phyloP scores from a whole-genome alignment of 2,797 vertebrate genomes.

The Hephaestus fuliginosus region DNA sequence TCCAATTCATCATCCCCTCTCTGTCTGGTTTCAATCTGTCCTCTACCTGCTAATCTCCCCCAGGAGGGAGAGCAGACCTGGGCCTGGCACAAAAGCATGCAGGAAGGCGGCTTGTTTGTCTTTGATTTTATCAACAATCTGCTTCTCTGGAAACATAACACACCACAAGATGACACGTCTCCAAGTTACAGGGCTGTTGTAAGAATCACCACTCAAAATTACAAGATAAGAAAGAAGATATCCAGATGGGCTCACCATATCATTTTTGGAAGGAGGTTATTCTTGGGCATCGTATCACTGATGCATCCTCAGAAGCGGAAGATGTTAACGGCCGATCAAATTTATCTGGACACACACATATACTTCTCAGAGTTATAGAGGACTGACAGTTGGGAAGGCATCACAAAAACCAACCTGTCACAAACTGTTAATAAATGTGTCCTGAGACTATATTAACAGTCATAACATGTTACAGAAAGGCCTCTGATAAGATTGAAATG shows the following conservation, averaged over 20 bases:
- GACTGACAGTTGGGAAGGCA: constrained; percentile 9
- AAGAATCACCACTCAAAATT: constrained; percentile 42
- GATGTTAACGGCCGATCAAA: constrained; percentile 14
- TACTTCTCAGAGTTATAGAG: background rate
- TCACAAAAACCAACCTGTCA: background rate
- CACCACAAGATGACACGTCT: constrained; percentile 11
- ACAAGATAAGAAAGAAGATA: constrained; percentile 30
- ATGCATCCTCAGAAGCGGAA: background rate
- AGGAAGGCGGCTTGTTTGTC: constrained; percentile 57
- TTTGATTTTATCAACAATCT: constrained; percentile 67
- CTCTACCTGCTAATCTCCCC: constrained; percentile 70
- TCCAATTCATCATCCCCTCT: constrained; percentile 64
- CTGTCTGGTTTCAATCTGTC: constrained; percentile 69
- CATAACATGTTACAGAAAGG: background rate
- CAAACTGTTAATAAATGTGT: constrained; percentile 20
- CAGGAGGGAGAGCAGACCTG: constrained; percentile 36
- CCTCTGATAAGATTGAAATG: constrained; percentile 12
- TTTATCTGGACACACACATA: constrained; percentile 12
- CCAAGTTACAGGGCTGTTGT: constrained; percentile 37
- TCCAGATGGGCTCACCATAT: constrained; percentile 46
- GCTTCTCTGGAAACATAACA: constrained; percentile 54
- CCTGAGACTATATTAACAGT: constrained; percentile 65
- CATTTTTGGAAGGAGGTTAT: constrained; percentile 27
- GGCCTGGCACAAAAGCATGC: constrained; percentile 46
- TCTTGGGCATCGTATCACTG: constrained; percentile 13